Conservation (phyloP, 2,888 invertebrate species). For the Caenorhabditis afra region DNA sequence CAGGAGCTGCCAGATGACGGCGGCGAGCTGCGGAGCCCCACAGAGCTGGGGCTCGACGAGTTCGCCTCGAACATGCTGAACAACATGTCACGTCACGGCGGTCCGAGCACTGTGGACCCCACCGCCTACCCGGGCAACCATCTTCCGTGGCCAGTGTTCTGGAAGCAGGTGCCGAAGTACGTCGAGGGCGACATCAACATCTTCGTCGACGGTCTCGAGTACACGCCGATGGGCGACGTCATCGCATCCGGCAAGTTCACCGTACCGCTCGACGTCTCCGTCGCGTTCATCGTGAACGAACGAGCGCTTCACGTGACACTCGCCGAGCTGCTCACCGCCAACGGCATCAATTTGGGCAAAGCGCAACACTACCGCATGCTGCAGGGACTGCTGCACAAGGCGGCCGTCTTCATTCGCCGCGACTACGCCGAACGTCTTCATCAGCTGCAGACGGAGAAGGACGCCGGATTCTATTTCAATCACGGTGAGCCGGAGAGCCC, state of each 20-base stretch:
- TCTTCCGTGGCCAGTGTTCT: conserved; percentile 32
- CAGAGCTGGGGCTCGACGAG: conserved; percentile 17
- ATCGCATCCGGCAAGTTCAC: conserved; percentile 17
- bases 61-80: conserved; percentile 1
- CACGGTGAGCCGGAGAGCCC: background rate
- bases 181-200: conserved; percentile 4
- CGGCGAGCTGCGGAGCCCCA: background rate
- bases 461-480: too few relatives aligned
- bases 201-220: background rate
- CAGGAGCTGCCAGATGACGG: background rate
- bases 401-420: conserved; percentile 17
- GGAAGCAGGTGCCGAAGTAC: conserved; percentile 10
- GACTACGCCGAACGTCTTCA: conserved; percentile 22
- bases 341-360: conserved; percentile 22
- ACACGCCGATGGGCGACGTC: conserved; percentile 18
- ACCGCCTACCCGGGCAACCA: conserved; percentile 34
- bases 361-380: conserved; percentile 29
- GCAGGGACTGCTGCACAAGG: conserved; percentile 28
- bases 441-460: background rate
- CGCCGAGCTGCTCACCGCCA: conserved; percentile 14
- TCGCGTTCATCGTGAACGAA: conserved; percentile 9
- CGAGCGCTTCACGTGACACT: background rate
- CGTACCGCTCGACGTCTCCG: conserved; percentile 15
- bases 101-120: background rate
- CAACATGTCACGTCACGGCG: background rate